Conservation (phyloP, 2,113 vertebrate genomes). For the Chloropsis hardwickii region DNA sequence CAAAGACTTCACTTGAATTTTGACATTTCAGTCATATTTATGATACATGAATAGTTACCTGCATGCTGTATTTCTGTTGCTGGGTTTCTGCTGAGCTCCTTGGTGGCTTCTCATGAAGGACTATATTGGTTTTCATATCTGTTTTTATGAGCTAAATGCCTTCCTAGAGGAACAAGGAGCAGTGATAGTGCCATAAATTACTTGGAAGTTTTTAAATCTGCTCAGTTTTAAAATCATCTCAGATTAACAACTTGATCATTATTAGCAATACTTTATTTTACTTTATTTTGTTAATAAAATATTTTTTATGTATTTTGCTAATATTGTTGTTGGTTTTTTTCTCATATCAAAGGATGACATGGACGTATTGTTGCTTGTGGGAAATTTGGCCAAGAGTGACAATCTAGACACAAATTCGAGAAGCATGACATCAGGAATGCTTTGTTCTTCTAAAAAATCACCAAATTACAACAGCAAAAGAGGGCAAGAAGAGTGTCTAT, state of each 20-base stretch:
- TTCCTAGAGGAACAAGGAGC: neutral
- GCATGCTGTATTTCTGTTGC: neutral
- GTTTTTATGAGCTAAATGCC: neutral
- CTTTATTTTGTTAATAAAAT: neutral
- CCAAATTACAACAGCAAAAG: neutral
- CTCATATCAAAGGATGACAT: constrained; percentile 45
- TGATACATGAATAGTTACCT: neutral
- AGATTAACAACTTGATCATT: neutral
- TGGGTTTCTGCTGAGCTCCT: neutral
- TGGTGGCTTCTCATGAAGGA: neutral
- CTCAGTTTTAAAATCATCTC: neutral
- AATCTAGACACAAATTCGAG: neutral
- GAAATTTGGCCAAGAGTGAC: neutral
- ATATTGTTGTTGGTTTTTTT: neutral
- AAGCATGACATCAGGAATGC: neutral
- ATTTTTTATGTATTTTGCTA: neutral
- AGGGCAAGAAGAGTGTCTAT: neutral
- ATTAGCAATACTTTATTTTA: neutral
- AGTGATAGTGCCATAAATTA: neutral
- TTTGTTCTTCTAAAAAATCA: neutral
- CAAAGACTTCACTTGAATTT: neutral
- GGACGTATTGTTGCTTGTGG: neutral
- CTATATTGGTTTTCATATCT: neutral
- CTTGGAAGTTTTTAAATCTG: neutral
- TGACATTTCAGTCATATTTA: neutral